These are phyloP conservation scores for Nylanderia fulva DNA, from an alignment of 1,140 invertebrate genomes.

Conservation along the genomic window DNA sequence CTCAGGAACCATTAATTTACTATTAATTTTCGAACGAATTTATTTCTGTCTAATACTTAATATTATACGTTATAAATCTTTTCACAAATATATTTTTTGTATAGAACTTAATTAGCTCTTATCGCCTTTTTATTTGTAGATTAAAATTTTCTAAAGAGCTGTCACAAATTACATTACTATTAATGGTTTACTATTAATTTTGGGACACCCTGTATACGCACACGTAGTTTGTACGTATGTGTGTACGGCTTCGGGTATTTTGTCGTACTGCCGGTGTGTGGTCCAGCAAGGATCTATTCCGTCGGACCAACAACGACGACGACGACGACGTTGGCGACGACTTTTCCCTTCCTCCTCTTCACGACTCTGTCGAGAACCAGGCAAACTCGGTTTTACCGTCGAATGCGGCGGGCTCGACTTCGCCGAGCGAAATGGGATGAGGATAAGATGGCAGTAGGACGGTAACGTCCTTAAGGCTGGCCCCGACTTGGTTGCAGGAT, in stretches of 20 bases:
- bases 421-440: conserved; percentile 47
- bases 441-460: conserved; percentile 40
- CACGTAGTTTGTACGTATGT: background rate
- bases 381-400: conserved; percentile 54
- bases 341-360: conserved; percentile 35
- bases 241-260: conserved; percentile 58
- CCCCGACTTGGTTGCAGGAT: background rate
- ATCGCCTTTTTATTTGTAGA: too few species aligned
- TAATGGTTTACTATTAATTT: too few species aligned
- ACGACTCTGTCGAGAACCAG: conserved; percentile 29
- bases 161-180: too few species aligned
- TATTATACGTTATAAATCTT: too few species aligned
- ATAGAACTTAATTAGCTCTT: too few species aligned
- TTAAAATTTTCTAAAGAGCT: too few species aligned
- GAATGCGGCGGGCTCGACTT: conserved; percentile 33
- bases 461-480: conserved; percentile 42
- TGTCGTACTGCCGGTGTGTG: conserved; percentile 40
- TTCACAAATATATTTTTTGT: too few species aligned
- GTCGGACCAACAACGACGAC: conserved; percentile 62
- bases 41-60: too few species aligned
- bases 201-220: too few species aligned
- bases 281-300: conserved; percentile 42
- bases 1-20: too few species aligned
- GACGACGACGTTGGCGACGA: conserved; percentile 21
- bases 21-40: too few species aligned